phyloP scores from a whole-genome alignment of 1,140 invertebrate genomes.

The Nephila pilipes region DNA sequence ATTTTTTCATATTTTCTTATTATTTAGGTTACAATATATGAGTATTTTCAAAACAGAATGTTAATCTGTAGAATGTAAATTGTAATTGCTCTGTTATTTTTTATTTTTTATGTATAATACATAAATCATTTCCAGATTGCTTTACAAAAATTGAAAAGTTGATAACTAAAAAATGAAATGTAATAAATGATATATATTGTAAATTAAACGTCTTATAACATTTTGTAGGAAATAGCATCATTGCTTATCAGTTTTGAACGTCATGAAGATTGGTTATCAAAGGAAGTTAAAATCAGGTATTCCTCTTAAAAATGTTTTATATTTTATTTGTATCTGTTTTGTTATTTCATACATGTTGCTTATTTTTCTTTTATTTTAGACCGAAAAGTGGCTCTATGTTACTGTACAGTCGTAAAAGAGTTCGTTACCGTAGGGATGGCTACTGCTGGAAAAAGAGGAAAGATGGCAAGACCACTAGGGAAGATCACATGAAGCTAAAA shows the following conservation, averaged over 20 bases:
- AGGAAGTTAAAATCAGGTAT: slow-evolving; percentile 97
- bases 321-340: not conserved
- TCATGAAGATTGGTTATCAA: slow-evolving; percentile 97
- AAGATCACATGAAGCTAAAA: slow-evolving; percentile 99
- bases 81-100: too few species aligned
- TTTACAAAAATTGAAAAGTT: too few species aligned
- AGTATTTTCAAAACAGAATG: too few species aligned
- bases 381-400: slow-evolving; percentile 98
- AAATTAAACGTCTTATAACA: not conserved
- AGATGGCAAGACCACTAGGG: slow-evolving; percentile 97
- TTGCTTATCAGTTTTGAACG: slow-evolving; percentile 98
- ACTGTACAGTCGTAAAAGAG: slow-evolving; percentile 97
- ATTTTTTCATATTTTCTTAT: too few species aligned
- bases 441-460: slow-evolving; percentile 99
- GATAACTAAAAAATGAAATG: too few species aligned
- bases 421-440: slow-evolving; percentile 96
- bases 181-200: not conserved
- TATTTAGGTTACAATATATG: too few species aligned
- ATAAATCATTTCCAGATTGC: too few species aligned
- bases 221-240: slow-evolving; percentile 95
- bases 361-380: slow-evolving; percentile 83
- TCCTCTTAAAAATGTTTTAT: not conserved
- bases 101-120: too few species aligned
- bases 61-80: too few species aligned
- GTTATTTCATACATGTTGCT: not conserved